Conservation (phyloP, 2,888 invertebrate species). For the Sympetrum striolatum region DNA sequence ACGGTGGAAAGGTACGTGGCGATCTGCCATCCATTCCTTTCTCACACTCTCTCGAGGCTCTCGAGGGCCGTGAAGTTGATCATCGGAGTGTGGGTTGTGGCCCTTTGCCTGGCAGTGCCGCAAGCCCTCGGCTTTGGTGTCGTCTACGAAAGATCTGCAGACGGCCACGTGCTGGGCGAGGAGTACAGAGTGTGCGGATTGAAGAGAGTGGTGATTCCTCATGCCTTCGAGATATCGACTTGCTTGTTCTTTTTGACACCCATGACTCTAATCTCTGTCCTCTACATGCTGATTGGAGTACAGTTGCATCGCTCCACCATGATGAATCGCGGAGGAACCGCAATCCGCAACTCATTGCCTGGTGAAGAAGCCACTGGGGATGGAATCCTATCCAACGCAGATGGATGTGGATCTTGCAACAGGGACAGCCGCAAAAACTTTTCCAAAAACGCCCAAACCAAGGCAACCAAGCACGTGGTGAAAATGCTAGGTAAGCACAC, state of each 20-base stretch:
- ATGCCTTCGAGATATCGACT: slow-evolving; percentile 80
- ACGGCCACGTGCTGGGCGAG: slow-evolving; percentile 52
- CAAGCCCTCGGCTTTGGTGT: slow-evolving; percentile 68
- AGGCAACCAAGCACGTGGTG: slow-evolving; percentile 60
- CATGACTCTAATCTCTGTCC: slow-evolving; percentile 66
- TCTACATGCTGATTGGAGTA: slow-evolving; percentile 64
- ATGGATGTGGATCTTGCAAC: slow-evolving; percentile 1
- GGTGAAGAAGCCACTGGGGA: background rate
- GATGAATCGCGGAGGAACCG: slow-evolving; percentile 54
- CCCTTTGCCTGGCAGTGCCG: slow-evolving; percentile 76
- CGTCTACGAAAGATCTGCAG: slow-evolving; percentile 54
- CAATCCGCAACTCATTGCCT: slow-evolving; percentile 50
- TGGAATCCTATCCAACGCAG: background rate
- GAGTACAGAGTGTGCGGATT: slow-evolving; percentile 60
- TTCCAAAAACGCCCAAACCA: slow-evolving; percentile 56
- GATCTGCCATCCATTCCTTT: slow-evolving; percentile 77
- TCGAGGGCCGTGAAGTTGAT: slow-evolving; percentile 84
- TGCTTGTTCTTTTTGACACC: slow-evolving; percentile 68
- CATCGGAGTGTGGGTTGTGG: slow-evolving; percentile 79
- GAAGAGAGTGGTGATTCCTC: slow-evolving; percentile 65
- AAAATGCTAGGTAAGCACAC: slow-evolving; percentile 67
- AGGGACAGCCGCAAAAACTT: slow-evolving; percentile 55
- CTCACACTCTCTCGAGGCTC: slow-evolving; percentile 86
- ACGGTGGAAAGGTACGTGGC: slow-evolving; percentile 65
- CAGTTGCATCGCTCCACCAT: slow-evolving; percentile 62